Evolutionary conservation across 2,113 vertebrate genomes (phyloP).

Genomic region (Pleuronectes platessa): DNA sequence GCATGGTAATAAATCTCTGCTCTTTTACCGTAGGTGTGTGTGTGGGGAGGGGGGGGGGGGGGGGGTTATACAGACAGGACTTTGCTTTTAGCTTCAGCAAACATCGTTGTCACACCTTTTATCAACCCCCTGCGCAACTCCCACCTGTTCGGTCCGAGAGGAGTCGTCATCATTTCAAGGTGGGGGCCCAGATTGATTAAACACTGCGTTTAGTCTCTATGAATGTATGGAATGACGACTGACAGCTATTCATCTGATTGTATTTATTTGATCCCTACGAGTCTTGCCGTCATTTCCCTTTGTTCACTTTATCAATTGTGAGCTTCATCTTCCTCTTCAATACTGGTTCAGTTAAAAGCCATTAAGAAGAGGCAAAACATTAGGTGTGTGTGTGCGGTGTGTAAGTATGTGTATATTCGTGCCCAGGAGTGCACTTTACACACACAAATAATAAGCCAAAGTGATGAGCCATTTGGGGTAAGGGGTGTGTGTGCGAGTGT

Average conservation of each 20-base stretch:
- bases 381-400: conserved; percentile 37
- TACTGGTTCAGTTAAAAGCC: conserved; percentile 45
- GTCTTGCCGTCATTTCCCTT: conserved; percentile 57
- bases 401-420: conserved; percentile 8
- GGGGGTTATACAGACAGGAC: conserved; percentile 3
- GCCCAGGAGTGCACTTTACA: conserved; percentile 16
- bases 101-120: conserved; percentile 43
- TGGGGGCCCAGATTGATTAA: conserved; percentile 61
- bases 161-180: conserved; percentile 52
- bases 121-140: conserved; percentile 30
- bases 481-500: neutral
- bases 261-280: conserved; percentile 61
- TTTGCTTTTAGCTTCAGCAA: conserved; percentile 56
- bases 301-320: conserved; percentile 65
- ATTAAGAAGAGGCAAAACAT: conserved; percentile 33
- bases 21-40: conserved; percentile 58
- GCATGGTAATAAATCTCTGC: conserved; percentile 76
- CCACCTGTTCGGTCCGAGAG: conserved; percentile 35
- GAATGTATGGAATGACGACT: conserved; percentile 64
- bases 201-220: conserved; percentile 58
- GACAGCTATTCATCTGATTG: conserved; percentile 55
- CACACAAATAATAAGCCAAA: conserved; percentile 39
- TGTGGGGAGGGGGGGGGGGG: neutral
- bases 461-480: conserved; percentile 47
- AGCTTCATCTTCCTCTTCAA: neutral